Evolutionary conservation across 2,113 vertebrate genomes (phyloP).

Genomic region (Anhinga anhinga): DNA sequence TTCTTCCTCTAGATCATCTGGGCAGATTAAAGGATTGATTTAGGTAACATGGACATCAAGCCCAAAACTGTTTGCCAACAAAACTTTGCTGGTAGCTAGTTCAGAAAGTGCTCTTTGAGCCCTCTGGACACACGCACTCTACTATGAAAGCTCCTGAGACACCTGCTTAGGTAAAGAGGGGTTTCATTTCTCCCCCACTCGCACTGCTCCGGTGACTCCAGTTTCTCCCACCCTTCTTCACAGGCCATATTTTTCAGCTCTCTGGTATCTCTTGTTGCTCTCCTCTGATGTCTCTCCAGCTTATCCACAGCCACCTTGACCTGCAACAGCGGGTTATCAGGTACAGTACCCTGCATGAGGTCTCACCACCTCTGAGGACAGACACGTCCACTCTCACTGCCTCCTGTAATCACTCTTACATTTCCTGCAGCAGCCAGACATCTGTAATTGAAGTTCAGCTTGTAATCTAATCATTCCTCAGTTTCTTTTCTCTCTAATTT

Average conservation of each 20-base stretch:
- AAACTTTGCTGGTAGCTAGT: neutral
- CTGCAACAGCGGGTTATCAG: neutral
- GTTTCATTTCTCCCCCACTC: neutral
- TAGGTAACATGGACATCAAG: neutral
- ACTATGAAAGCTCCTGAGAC: neutral
- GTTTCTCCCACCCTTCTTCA: neutral
- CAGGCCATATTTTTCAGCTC: neutral
- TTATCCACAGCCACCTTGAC: neutral
- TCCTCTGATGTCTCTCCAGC: neutral
- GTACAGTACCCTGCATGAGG: neutral
- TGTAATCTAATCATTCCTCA: neutral
- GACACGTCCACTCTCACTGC: rapidly evolving
- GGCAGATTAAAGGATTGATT: neutral
- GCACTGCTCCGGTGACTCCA: neutral
- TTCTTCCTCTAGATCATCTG: neutral
- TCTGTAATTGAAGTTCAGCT: neutral
- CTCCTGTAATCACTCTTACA: neutral
- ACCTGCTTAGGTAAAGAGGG: neutral
- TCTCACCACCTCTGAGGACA: neutral
- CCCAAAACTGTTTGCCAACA: neutral
- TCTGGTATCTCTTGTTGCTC: neutral
- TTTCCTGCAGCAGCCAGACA: neutral
- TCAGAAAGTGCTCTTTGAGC: neutral
- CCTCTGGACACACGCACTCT: neutral
- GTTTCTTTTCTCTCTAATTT: neutral